Base-by-base conservation (phyloP, 2,113 vertebrate species). In the Eolophus roseicapilla region DNA sequence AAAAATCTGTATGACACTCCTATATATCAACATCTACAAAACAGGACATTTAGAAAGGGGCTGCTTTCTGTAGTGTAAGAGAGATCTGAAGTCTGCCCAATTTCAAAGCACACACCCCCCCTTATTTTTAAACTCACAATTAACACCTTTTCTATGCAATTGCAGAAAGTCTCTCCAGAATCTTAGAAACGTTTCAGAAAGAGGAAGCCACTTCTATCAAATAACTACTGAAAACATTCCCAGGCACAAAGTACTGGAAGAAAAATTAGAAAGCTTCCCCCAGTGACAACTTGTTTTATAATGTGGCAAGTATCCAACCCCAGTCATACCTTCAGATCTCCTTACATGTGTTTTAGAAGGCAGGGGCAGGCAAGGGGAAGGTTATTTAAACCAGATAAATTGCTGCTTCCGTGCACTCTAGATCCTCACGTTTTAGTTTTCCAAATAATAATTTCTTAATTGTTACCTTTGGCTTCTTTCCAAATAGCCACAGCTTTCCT, bases 401-500 rank as follows among this genome's bases (percentile, higher is more conserved):
- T 65, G 28, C 35, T 88, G 33, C 31, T 82, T 88, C 73, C 70
- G 82, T 46, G 63, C 52, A 95, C 52, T 88, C 69, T 81, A 31
- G 44, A 70, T n/a, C 10, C 33, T 92, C 46, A 53, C 43, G 52
- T 57, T 94, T 90, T 65, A 29, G 44, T 95, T 87, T 89, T 91
- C 41, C 14, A 20, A 85, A 78, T 6, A 94, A 41, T 67, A 94
- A 96, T 89, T 91, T 92, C 41, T 86, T 68, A 81, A 83, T 57
- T 96, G 95, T 97, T 98, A 99, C 99, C 99, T 99, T 99, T 93
- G 99, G 99, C 97, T 99, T 99, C 98, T 99, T 99, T 95, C 99
- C 99, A 97, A 99, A 99, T 31, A 99, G 98, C 99, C 99, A 99
- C 81, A 99, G 98, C 86, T 99, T 99, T 98, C 99, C 99, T 98